Evolutionary conservation across 2,888 invertebrate species (phyloP).

Genomic region (Drosophila bunnanda): DNA sequence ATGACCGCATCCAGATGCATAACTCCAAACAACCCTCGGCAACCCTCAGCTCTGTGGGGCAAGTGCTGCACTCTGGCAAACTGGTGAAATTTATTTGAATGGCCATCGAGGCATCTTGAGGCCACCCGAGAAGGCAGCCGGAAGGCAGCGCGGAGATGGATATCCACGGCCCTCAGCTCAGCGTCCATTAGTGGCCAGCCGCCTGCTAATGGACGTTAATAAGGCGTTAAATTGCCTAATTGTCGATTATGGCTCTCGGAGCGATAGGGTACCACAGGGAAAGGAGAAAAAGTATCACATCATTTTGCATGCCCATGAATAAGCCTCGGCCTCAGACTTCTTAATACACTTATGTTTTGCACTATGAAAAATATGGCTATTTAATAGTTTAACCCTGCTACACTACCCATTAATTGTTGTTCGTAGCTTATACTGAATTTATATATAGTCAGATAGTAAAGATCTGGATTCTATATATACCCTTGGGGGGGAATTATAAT

Average conservation of each 20-base stretch:
- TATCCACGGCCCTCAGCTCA: constrained; percentile 9
- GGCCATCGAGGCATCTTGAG: constrained; percentile 31
- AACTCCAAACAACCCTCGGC: neutral
- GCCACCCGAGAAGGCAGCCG: neutral
- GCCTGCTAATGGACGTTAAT: constrained; percentile 61
- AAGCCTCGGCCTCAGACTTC: constrained; percentile 5
- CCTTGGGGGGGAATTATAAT: too few species aligned
- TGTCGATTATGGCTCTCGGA: constrained; percentile 61
- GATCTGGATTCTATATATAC: too few species aligned
- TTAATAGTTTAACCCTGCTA: neutral
- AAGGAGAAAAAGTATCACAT: constrained; percentile 20
- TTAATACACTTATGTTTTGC: neutral
- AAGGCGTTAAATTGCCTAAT: constrained; percentile 75
- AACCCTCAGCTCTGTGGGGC: neutral
- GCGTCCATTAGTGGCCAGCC: constrained; percentile 13
- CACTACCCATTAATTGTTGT: neutral
- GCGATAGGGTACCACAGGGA: constrained; percentile 15
- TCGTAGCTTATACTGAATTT: too few species aligned
- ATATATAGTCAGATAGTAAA: neutral
- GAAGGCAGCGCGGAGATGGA: neutral
- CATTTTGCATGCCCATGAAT: constrained; percentile 32
- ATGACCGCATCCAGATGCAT: constrained; percentile 12
- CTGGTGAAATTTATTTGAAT: constrained; percentile 41
- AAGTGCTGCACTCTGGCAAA: constrained; percentile 26
- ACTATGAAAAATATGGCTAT: constrained; percentile 6